These are phyloP conservation scores for Tryphoninae sp. DNA, from an alignment of 2,888 invertebrate genomes.

Conservation along the genomic window DNA sequence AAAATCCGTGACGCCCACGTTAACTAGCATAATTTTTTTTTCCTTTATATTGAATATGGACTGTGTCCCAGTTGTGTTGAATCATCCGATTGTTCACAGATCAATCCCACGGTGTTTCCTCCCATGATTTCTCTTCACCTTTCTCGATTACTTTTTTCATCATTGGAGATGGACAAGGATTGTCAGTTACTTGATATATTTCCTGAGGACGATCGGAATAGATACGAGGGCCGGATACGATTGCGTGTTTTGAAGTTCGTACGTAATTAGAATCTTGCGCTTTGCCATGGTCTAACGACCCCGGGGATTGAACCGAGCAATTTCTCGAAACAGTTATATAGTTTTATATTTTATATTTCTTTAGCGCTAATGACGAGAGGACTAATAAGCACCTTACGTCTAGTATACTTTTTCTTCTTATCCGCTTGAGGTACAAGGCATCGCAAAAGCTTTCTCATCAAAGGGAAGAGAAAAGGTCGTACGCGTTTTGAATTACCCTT, in stretches of 20 bases:
- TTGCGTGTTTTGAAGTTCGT: background rate
- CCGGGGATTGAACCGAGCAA: slow-evolving; percentile 41
- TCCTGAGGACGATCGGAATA: background rate
- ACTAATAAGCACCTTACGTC: slow-evolving; percentile 62
- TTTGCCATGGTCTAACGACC: slow-evolving; percentile 30
- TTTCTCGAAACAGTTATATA: slow-evolving; percentile 33
- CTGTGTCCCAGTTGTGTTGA: background rate
- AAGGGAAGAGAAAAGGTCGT: slow-evolving; percentile 41
- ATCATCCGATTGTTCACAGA: slow-evolving; percentile 2
- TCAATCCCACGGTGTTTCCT: background rate
- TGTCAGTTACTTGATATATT: slow-evolving; percentile 4
- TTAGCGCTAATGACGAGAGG: slow-evolving; percentile 46
- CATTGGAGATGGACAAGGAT: background rate
- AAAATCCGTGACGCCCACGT: slow-evolving; percentile 37
- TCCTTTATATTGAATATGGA: background rate
- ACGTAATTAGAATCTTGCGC: slow-evolving; percentile 7
- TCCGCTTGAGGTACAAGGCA: slow-evolving; percentile 42
- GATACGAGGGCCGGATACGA: background rate
- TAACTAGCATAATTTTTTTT: background rate
- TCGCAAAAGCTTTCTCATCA: slow-evolving; percentile 15
- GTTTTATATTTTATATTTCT: slow-evolving; percentile 24
- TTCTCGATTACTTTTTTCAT: background rate
- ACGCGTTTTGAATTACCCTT: slow-evolving; percentile 31
- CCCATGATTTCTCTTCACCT: background rate
- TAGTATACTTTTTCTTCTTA: slow-evolving; percentile 27